Percentiles rank a stretch among this genome's conserved stretches.
phyloP scores from a whole-genome alignment of 2,797 vertebrate species.

The Gymnopithys bicolor region DNA sequence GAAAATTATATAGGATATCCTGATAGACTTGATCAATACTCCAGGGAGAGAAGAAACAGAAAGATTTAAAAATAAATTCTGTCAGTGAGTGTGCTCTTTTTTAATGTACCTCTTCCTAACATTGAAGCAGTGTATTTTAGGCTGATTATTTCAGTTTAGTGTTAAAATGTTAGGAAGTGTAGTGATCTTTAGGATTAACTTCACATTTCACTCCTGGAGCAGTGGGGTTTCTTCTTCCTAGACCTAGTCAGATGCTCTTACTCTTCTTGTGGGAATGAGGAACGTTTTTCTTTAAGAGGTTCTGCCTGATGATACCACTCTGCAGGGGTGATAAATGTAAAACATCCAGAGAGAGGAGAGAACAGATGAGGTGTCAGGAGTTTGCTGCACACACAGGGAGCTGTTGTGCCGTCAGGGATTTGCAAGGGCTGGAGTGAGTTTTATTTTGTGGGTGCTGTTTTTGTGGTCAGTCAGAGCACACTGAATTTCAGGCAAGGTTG shows the following conservation, averaged over 20 bases:
- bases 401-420: not conserved
- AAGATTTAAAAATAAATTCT: constrained; percentile 16
- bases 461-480: not conserved
- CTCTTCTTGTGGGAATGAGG: not conserved
- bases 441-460: not conserved
- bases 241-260: not conserved
- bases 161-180: not conserved
- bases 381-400: not conserved
- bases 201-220: not conserved
- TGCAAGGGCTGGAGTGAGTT: not conserved
- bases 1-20: constrained; percentile 2
- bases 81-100: not conserved
- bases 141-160: not conserved
- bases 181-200: not conserved
- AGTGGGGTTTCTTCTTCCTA: not conserved
- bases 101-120: not conserved
- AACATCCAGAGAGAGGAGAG: not conserved
- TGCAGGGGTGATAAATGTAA: not conserved
- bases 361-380: not conserved
- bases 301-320: not conserved
- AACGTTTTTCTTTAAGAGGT: not conserved
- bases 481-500: not conserved
- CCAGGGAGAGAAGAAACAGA: constrained; percentile 33
- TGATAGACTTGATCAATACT: constrained; percentile 8
- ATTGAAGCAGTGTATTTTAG: not conserved